Percentiles rank a stretch among this genome's conserved stretches.
These are phyloP conservation scores for Pseudochirops cupreus DNA, from an alignment of 2,797 vertebrate genomes.

Conservation along the genomic window DNA sequence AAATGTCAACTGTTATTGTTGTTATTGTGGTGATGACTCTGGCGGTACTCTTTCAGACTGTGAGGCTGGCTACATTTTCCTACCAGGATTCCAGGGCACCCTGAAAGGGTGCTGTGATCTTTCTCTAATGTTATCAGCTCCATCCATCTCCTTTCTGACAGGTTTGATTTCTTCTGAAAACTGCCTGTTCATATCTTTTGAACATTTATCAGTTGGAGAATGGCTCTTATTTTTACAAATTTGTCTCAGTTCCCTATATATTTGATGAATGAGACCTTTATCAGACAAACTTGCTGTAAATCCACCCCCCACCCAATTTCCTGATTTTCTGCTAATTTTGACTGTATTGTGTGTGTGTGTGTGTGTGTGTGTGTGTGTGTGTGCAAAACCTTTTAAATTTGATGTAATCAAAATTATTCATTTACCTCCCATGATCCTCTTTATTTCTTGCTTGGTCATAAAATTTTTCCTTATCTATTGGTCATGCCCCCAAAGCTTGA, in stretches of 20 bases:
- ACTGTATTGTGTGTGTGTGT: neutral
- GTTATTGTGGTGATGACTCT: neutral
- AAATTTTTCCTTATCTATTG: neutral
- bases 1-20: neutral
- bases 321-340: neutral
- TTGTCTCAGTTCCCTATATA: neutral
- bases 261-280: neutral
- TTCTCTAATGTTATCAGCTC: neutral
- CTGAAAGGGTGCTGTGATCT: neutral
- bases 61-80: neutral
- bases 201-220: neutral
- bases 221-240: neutral
- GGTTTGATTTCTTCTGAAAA: neutral
- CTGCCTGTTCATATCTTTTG: neutral
- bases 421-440: neutral
- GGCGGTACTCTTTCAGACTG: neutral
- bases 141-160: neutral
- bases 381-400: neutral
- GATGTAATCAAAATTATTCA: neutral
- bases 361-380: no score
- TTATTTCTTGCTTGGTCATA: neutral
- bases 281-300: neutral
- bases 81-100: neutral
- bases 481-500: no score
- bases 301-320: neutral